Percentiles rank a stretch among this genome's conserved stretches.
Conservation (phyloP, 2,888 invertebrate species). For the Schrankia costaestrigalis region DNA sequence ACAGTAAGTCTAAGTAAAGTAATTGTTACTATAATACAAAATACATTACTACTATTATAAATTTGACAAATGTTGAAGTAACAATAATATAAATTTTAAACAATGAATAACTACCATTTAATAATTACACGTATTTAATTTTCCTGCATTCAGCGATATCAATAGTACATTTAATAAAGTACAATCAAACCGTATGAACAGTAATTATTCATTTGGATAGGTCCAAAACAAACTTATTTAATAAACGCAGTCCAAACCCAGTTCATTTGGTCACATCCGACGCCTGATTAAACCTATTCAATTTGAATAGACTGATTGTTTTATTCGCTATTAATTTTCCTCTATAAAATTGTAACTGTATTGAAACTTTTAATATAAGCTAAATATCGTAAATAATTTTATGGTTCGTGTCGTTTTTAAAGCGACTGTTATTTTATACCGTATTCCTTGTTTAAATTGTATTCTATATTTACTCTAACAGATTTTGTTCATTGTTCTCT, state of each 20-base stretch:
- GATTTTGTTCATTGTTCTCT: too few species aligned
- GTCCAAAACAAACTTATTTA: slow-evolving; percentile 40
- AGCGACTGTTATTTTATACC: too few species aligned
- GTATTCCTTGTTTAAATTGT: too few species aligned
- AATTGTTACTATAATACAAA: too few species aligned
- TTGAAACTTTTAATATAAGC: neutral
- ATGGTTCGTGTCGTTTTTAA: too few species aligned
- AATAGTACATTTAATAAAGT: slow-evolving; percentile 12
- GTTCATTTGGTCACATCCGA: slow-evolving; percentile 42
- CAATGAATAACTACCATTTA: too few species aligned
- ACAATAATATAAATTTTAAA: too few species aligned
- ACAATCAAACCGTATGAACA: slow-evolving; percentile 18
- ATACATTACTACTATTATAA: too few species aligned
- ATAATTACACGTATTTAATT: slow-evolving; percentile 4
- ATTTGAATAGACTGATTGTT: slow-evolving; percentile 28
- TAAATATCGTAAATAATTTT: too few species aligned
- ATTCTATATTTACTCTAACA: too few species aligned
- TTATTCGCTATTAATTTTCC: slow-evolving; percentile 29
- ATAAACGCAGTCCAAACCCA: slow-evolving; percentile 31
- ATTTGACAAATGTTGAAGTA: too few species aligned
- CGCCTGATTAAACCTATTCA: slow-evolving; percentile 40
- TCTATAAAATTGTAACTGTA: slow-evolving; percentile 21
- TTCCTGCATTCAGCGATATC: slow-evolving; percentile 9
- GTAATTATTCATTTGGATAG: slow-evolving; percentile 37
- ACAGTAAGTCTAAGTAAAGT: too few species aligned